Base-by-base conservation (phyloP, 1,140 invertebrate species). In the Euborellia annulipes region DNA sequence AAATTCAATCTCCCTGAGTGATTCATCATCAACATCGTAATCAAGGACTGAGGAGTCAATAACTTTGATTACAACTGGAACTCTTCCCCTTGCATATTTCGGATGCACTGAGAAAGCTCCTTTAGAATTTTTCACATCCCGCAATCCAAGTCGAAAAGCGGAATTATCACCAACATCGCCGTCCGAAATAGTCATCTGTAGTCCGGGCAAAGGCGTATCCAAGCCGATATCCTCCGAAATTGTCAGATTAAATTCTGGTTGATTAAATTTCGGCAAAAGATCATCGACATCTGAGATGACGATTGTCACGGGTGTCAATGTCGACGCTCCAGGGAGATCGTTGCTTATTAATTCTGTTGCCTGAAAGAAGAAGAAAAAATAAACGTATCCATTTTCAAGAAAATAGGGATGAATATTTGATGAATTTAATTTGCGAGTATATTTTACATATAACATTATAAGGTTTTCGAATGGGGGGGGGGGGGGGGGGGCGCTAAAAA, bases 271-370 rank as follows among this genome's bases (percentile, higher is more conserved):
- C 0, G 87, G 88, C 20, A 71, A 62, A 49, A 90, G 78, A 58
- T 91, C 86, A 54, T 91, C 86, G 0, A 81, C 76, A 57, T 91
- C 86, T 0, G 77, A 80, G 4, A 91, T 76, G 1, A 88, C 78
- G 20, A 91, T 76, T 0, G 81, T 82, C 0, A 90, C 65, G 9
- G 75, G 69, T 0, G 80, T 79, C 0, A 70, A 66, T 1, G 76
- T 69, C 2, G 70, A 71, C 50, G 85, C 80, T 0, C 73, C 76
- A 3, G 76, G 75, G 20, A 76, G 68, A 54, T 77, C 74, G 17
- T 77, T 73, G 52, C 82, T 76, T 32, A 82, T 78, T 4, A 84
- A 52, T 61, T 85, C 82, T 3, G 78, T 82, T 0, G 81, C 81
- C 64, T 76, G 52, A 16, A 58, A 55, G 60, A 3, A n/a, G n/a